Evolutionary conservation across 2,113 vertebrate genomes (phyloP).

Genomic region (human (Homo sapiens)): GRCh38 chr5:68363501-68364000

Average conservation of each 20-base stretch:
- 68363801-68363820: background rate
- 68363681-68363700: background rate
- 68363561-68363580: background rate
- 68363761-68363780: background rate
- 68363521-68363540: background rate
- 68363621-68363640: background rate
- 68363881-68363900: background rate
- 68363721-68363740: background rate
- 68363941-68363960: background rate
- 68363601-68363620: background rate
- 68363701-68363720: background rate
- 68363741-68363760: background rate
- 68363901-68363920: background rate
- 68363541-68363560: background rate
- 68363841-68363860: background rate
- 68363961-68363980: background rate
- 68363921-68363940: background rate
- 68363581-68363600: background rate
- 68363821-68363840: background rate
- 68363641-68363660: background rate
- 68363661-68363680: background rate
- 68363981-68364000: background rate
- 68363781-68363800: background rate
- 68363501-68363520: background rate
- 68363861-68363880: background rate